A percentile compares a stretch with the other conserved stretches of the same genome.
phyloP scores from a whole-genome alignment of 2,888 invertebrate species.

The Athalia circularis region DNA sequence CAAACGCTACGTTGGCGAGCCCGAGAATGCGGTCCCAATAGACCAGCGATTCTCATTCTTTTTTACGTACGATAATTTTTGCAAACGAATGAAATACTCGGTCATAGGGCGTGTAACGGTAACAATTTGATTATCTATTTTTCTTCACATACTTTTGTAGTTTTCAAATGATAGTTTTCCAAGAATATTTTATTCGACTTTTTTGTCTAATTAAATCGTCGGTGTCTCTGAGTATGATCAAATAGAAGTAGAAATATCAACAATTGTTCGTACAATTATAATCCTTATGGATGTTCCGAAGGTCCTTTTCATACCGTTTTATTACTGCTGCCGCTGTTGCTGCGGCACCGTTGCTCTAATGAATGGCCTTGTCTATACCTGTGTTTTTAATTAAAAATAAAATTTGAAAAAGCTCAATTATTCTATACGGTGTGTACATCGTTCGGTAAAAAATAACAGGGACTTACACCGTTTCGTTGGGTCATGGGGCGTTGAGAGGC shows the following conservation, averaged over 20 bases:
- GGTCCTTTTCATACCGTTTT: too few species aligned
- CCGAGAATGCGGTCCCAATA: constrained; percentile 66
- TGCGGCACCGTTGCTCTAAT: too few species aligned
- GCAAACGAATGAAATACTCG: neutral
- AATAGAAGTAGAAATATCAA: too few species aligned
- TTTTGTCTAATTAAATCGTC: constrained; percentile 11
- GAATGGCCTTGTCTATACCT: too few species aligned
- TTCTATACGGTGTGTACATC: neutral
- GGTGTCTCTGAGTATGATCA: neutral
- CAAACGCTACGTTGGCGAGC: constrained; percentile 61
- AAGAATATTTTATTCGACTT: too few species aligned
- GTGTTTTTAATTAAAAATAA: neutral
- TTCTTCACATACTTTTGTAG: neutral
- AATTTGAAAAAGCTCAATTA: neutral
- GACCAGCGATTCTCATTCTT: constrained; percentile 64
- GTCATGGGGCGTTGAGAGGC: constrained; percentile 59
- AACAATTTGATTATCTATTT: neutral
- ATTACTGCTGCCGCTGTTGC: too few species aligned
- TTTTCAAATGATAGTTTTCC: neutral
- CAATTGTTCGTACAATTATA: too few species aligned
- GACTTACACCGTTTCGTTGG: too few species aligned
- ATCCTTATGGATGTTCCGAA: too few species aligned
- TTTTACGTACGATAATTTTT: neutral
- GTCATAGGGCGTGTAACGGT: neutral
- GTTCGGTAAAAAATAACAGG: too few species aligned